Percentiles rank a stretch among this genome's conserved stretches.
Evolutionary conservation across 2,113 vertebrate species (phyloP).

Genomic region (Lanius collurio): DNA sequence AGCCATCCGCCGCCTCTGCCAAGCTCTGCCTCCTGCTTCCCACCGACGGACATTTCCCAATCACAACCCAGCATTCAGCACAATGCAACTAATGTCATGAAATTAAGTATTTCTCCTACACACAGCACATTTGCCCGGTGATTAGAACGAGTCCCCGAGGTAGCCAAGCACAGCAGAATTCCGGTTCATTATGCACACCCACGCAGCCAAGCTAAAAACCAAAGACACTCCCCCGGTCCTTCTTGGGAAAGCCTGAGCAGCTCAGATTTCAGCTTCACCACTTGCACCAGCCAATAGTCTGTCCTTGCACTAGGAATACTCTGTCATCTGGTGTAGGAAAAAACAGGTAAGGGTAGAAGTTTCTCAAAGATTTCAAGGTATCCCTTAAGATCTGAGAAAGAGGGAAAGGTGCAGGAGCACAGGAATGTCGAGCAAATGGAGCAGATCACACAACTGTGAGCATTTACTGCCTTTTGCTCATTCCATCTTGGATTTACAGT

Average conservation of each 20-base stretch:
- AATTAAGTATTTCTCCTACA: slow-evolving; percentile 45
- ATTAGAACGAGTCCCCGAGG: slow-evolving; percentile 52
- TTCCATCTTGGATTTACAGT: background rate
- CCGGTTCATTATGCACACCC: slow-evolving; percentile 54
- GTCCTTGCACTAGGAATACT: background rate
- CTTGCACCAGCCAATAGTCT: background rate
- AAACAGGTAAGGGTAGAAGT: background rate
- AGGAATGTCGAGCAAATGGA: background rate
- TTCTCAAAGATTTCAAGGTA: background rate
- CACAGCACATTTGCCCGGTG: slow-evolving; percentile 42
- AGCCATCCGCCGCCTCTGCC: background rate
- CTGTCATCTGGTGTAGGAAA: background rate
- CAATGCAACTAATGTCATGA: background rate
- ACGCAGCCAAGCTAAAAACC: slow-evolving; percentile 33
- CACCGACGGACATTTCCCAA: background rate
- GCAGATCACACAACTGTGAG: background rate
- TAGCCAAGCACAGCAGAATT: slow-evolving; percentile 50
- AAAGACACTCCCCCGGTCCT: slow-evolving; percentile 40
- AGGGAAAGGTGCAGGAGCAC: background rate
- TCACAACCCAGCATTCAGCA: background rate
- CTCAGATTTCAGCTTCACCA: background rate
- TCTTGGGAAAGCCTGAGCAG: background rate
- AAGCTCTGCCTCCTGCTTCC: slow-evolving; percentile 12
- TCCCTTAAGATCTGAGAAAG: background rate
- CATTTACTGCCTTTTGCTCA: background rate